Percentiles rank a stretch among this genome's conserved stretches.
These are phyloP conservation scores for Suncus etruscus DNA, from an alignment of 2,113 vertebrate species.

Conservation along the genomic window DNA sequence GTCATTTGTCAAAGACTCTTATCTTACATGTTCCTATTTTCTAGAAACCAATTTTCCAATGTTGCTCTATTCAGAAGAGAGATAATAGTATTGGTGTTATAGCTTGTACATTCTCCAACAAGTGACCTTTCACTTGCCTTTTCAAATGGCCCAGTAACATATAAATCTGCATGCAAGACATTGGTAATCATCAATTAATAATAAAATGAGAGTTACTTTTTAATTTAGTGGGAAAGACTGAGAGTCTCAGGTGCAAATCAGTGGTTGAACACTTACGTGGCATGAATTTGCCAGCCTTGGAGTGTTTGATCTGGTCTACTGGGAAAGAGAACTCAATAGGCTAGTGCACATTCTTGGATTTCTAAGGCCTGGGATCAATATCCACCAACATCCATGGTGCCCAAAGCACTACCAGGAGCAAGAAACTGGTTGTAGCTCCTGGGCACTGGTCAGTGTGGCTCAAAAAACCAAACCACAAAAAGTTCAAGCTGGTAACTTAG, in stretches of 20 bases:
- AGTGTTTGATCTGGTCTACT: neutral
- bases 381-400: too few relatives aligned
- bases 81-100: neutral
- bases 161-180: neutral
- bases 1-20: constrained; percentile 36
- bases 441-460: neutral
- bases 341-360: neutral
- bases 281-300: too few relatives aligned
- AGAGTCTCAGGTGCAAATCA: too few relatives aligned
- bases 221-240: neutral
- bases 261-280: too few relatives aligned
- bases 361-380: too few relatives aligned
- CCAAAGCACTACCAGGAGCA: too few relatives aligned
- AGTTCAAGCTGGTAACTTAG: neutral
- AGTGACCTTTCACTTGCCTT: neutral
- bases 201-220: neutral
- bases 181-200: neutral
- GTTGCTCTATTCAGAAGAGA: neutral
- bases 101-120: neutral
- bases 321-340: constrained; percentile 11
- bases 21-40: neutral
- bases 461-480: too few relatives aligned
- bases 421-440: neutral
- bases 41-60: constrained; percentile 15
- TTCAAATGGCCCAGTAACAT: neutral